Percentiles rank a stretch among this genome's conserved stretches.
phyloP scores from a whole-genome alignment of 2,888 invertebrate species.

The Hoplodrina ambigua region DNA sequence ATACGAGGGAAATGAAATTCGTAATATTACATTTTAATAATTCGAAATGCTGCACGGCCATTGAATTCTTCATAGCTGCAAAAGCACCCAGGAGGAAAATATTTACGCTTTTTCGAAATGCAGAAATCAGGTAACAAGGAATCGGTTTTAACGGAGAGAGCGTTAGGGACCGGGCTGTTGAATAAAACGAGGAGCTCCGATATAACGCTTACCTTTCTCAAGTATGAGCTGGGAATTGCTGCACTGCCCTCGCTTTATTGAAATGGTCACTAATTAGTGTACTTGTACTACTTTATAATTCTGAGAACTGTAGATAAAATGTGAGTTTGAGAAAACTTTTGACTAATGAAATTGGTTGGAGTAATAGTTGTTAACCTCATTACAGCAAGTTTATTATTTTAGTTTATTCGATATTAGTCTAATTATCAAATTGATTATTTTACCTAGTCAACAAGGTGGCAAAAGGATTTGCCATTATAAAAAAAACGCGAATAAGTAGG shows the following conservation, averaged over 20 bases:
- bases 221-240: constrained; percentile 78
- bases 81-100: constrained; percentile 88
- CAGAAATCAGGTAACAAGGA: constrained; percentile 90
- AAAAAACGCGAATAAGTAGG: too few relatives aligned
- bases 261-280: constrained; percentile 57
- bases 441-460: too few relatives aligned
- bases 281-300: constrained; percentile 29
- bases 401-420: too few relatives aligned
- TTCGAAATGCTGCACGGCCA: constrained; percentile 80
- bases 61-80: constrained; percentile 84
- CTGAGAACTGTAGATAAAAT: neutral
- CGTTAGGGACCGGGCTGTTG: constrained; percentile 82
- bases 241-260: constrained; percentile 66
- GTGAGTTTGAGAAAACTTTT: neutral
- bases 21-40: constrained; percentile 79
- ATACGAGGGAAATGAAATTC: constrained; percentile 63
- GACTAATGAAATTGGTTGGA: neutral
- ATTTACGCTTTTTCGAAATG: constrained; percentile 90
- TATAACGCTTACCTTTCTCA: constrained; percentile 84
- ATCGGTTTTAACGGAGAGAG: constrained; percentile 88
- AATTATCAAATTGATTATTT: too few relatives aligned
- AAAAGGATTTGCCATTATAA: too few relatives aligned
- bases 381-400: neutral
- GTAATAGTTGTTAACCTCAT: neutral
- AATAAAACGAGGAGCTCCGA: constrained; percentile 84